These are phyloP conservation scores for Neosilurus mollespiculum DNA, from an alignment of 2,797 vertebrate species.

Conservation along the genomic window DNA sequence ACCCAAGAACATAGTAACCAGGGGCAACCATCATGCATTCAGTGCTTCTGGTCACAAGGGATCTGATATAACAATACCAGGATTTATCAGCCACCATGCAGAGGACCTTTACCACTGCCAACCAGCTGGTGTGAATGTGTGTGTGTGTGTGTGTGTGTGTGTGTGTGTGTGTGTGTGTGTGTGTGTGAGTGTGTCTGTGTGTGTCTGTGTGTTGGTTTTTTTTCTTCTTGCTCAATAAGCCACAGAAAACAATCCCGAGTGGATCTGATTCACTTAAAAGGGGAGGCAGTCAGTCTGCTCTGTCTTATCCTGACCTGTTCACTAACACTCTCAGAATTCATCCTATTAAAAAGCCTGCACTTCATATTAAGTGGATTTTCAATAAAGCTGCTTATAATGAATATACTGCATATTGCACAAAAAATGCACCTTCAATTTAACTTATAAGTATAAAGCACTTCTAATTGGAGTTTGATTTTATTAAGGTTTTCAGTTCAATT, in stretches of 20 bases:
- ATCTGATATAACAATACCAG: conserved; percentile 41
- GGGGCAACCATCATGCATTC: conserved; percentile 43
- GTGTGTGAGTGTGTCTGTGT: neutral
- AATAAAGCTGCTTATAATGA: no score
- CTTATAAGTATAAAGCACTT: neutral
- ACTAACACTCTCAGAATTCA: neutral
- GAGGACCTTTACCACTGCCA: conserved; percentile 31
- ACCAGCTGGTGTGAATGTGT: conserved; percentile 14
- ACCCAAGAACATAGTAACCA: conserved; percentile 31
- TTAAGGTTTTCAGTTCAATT: neutral
- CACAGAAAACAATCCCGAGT: conserved; percentile 6
- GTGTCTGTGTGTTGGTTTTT: conserved; percentile 15
- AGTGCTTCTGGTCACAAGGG: conserved; percentile 34
- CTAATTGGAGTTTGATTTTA: neutral
- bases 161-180: conserved; percentile 27
- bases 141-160: conserved; percentile 20
- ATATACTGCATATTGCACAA: neutral
- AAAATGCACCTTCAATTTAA: neutral
- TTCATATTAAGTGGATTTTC: neutral
- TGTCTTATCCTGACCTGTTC: neutral
- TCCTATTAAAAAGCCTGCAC: neutral
- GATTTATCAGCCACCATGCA: conserved; percentile 42
- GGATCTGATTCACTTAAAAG: neutral
- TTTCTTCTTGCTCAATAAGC: conserved; percentile 15
- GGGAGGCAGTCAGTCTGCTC: neutral